phyloP scores from a whole-genome alignment of 2,888 invertebrate species.

The Malthinus seriepunctatus region DNA sequence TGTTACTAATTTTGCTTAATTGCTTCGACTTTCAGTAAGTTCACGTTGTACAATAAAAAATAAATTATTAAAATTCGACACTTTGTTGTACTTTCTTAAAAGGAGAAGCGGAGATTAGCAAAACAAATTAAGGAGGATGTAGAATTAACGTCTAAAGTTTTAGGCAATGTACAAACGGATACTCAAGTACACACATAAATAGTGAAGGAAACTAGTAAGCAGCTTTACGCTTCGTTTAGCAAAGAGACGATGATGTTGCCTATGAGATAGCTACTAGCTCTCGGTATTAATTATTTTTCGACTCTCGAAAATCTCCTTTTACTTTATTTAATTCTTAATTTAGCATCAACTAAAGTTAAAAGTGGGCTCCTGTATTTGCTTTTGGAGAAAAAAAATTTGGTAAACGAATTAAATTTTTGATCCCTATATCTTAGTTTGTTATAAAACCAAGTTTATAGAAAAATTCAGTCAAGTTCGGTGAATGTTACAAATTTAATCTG shows the following conservation, averaged over 20 bases:
- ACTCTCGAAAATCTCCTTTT: neutral
- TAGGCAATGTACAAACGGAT: constrained; percentile 22
- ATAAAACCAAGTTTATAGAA: constrained; percentile 10
- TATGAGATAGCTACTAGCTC: constrained; percentile 11
- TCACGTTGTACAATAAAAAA: neutral
- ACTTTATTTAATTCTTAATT: neutral
- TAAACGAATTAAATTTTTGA: constrained; percentile 15
- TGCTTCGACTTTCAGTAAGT: too few species aligned
- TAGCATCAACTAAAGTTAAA: neutral
- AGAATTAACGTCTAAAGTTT: constrained; percentile 22
- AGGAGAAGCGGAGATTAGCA: constrained; percentile 12
- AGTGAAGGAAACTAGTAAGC: constrained; percentile 20
- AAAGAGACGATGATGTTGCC: constrained; percentile 16
- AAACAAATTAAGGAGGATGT: constrained; percentile 23
- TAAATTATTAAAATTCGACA: constrained; percentile 22
- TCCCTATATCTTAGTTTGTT: constrained; percentile 7
- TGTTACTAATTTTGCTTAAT: too few species aligned
- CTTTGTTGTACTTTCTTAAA: constrained; percentile 5
- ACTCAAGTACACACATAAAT: constrained; percentile 17
- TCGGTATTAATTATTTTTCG: constrained; percentile 8
- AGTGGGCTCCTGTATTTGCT: neutral
- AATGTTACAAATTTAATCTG: constrained; percentile 24
- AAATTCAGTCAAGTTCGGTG: constrained; percentile 13
- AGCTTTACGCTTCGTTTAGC: constrained; percentile 17
- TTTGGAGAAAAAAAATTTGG: neutral